These are phyloP conservation scores for Drosophila prosaltans DNA, from an alignment of 1,140 invertebrate species.

Conservation along the genomic window DNA sequence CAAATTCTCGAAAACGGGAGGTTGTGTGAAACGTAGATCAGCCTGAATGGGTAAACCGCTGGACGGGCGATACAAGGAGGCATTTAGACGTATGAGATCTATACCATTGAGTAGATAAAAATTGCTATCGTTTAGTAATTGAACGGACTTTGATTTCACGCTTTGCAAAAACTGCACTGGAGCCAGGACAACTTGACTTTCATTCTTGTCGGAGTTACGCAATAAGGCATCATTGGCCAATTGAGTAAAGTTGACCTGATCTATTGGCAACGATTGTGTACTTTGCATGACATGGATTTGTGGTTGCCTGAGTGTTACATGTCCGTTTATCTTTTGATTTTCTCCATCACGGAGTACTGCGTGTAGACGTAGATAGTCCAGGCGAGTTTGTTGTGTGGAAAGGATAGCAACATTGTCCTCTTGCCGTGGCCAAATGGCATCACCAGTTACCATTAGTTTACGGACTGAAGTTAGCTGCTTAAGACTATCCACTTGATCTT, in stretches of 20 bases:
- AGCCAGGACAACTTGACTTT: slow-evolving; percentile 36
- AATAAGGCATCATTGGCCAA: slow-evolving; percentile 59
- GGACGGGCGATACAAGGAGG: slow-evolving; percentile 64
- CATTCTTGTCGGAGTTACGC: background rate
- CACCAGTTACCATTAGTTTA: slow-evolving; percentile 55
- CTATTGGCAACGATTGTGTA: slow-evolving; percentile 15
- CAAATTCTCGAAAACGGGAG: slow-evolving; percentile 23
- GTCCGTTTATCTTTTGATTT: slow-evolving; percentile 57
- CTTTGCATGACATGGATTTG: background rate
- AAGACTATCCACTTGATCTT: slow-evolving; percentile 27
- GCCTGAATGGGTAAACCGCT: slow-evolving; percentile 52
- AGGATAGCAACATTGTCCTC: background rate
- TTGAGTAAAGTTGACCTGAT: slow-evolving; percentile 48
- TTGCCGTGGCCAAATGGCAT: slow-evolving; percentile 50
- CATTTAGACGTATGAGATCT: slow-evolving; percentile 59
- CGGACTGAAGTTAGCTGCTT: slow-evolving; percentile 43
- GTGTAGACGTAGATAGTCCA: slow-evolving; percentile 64
- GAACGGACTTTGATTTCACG: background rate
- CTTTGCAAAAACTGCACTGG: slow-evolving; percentile 22
- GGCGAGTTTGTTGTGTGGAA: background rate
- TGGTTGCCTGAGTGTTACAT: slow-evolving; percentile 47
- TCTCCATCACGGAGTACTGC: slow-evolving; percentile 49
- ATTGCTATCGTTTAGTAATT: slow-evolving; percentile 22
- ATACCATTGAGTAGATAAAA: slow-evolving; percentile 58
- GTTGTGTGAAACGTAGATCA: slow-evolving; percentile 39